These are phyloP conservation scores for Nasalis larvatus DNA, from an alignment of 2,113 vertebrate genomes.

Conservation along the genomic window DNA sequence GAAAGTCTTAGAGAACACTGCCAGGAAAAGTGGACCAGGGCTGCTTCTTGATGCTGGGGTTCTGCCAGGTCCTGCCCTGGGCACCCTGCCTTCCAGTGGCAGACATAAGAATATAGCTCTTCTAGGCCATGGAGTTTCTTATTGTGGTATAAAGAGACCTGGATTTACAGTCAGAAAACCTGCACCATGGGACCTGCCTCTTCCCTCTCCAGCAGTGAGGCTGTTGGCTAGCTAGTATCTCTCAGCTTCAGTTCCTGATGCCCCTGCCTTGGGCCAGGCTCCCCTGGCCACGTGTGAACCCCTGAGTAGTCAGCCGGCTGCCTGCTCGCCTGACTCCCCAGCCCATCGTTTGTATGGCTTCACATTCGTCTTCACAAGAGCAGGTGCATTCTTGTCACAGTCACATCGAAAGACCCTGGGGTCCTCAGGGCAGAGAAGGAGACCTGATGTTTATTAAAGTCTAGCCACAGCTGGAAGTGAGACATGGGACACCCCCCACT, in stretches of 20 bases:
- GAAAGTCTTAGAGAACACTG: background rate
- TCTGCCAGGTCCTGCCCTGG: background rate
- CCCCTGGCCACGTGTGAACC: background rate
- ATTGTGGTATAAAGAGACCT: rapidly evolving
- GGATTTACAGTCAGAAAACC: background rate
- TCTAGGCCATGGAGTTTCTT: rapidly evolving
- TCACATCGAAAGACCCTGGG: background rate
- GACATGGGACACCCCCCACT: background rate
- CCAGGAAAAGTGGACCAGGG: rapidly evolving
- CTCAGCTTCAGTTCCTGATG: background rate
- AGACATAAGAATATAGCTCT: background rate
- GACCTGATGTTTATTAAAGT: background rate
- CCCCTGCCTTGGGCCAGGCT: too few relatives aligned
- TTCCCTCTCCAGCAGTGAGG: rapidly evolving
- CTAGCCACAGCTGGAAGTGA: background rate
- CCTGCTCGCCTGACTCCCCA: background rate
- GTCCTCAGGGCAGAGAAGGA: background rate
- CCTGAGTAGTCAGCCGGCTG: background rate
- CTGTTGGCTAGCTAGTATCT: rapidly evolving
- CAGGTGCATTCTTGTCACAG: background rate
- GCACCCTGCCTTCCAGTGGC: conserved; percentile 38
- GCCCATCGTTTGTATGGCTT: background rate
- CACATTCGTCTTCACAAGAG: background rate
- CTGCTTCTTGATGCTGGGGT: background rate
- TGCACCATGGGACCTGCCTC: background rate